phyloP scores from a whole-genome alignment of 2,797 vertebrate species.

The Lithobates sylvaticus region DNA sequence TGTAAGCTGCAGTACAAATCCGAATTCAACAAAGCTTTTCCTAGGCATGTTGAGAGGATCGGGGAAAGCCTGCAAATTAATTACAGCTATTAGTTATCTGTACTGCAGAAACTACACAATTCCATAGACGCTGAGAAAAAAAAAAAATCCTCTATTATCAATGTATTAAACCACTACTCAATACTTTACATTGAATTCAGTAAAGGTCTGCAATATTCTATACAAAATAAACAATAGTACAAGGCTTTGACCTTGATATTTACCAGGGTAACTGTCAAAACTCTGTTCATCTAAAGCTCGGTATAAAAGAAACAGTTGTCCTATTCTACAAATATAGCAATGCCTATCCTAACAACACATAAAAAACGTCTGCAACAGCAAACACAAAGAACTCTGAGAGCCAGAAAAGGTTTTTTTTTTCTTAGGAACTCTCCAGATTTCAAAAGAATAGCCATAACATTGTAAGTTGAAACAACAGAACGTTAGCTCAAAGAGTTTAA shows the following conservation, averaged over 20 bases:
- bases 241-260: neutral
- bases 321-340: neutral
- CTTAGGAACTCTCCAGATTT: neutral
- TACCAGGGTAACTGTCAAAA: neutral
- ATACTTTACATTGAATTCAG: neutral
- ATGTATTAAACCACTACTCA: neutral
- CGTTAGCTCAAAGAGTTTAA: neutral
- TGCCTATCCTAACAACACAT: neutral
- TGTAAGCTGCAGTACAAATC: slow-evolving; percentile 26
- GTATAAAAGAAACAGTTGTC: neutral
- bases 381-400: neutral
- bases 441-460: slow-evolving; percentile 13
- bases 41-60: neutral
- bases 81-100: slow-evolving; percentile 35
- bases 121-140: neutral
- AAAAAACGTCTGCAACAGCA: neutral
- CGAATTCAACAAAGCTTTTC: slow-evolving; percentile 42
- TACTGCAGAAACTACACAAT: neutral
- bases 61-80: slow-evolving; percentile 1
- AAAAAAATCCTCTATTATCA: neutral
- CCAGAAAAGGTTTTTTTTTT: neutral
- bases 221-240: neutral
- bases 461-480: neutral
- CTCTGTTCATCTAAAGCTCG: neutral
- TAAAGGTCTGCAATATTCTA: neutral